Evolutionary conservation across 2,888 invertebrate species (phyloP).

Genomic region (Bellardia bayeri): DNA sequence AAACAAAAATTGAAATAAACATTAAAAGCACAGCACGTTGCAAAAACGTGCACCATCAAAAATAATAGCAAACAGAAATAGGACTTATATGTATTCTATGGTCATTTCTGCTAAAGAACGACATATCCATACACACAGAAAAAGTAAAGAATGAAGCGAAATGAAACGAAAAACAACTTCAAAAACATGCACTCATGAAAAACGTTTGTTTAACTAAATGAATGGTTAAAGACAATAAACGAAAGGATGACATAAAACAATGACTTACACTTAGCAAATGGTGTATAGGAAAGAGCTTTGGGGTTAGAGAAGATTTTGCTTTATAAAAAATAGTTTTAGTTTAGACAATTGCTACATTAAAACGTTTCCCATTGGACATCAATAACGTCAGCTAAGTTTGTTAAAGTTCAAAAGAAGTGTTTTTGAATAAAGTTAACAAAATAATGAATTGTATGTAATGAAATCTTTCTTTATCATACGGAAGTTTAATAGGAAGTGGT

Average conservation of each 20-base stretch:
- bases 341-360: slow-evolving; percentile 70
- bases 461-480: neutral
- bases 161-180: slow-evolving; percentile 26
- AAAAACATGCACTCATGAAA: slow-evolving; percentile 58
- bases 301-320: neutral
- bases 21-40: slow-evolving; percentile 68
- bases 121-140: neutral
- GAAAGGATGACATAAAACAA: slow-evolving; percentile 61
- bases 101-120: slow-evolving; percentile 50
- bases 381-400: slow-evolving; percentile 67
- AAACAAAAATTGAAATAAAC: slow-evolving; percentile 39
- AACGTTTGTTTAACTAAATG: slow-evolving; percentile 62
- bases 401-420: slow-evolving; percentile 32
- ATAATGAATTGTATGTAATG: slow-evolving; percentile 16
- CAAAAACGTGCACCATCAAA: slow-evolving; percentile 72
- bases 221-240: slow-evolving; percentile 64
- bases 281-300: neutral
- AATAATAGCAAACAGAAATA: slow-evolving; percentile 67
- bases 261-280: slow-evolving; percentile 37
- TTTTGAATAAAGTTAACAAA: neutral
- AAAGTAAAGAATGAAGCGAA: slow-evolving; percentile 9
- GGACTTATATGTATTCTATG: slow-evolving; percentile 68
- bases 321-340: slow-evolving; percentile 54
- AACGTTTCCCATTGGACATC: slow-evolving; percentile 70
- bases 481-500: slow-evolving; percentile 59